Percentiles rank a stretch among this genome's conserved stretches.
These are phyloP conservation scores for Pheucticus melanocephalus DNA, from an alignment of 2,113 vertebrate species.

Conservation along the genomic window DNA sequence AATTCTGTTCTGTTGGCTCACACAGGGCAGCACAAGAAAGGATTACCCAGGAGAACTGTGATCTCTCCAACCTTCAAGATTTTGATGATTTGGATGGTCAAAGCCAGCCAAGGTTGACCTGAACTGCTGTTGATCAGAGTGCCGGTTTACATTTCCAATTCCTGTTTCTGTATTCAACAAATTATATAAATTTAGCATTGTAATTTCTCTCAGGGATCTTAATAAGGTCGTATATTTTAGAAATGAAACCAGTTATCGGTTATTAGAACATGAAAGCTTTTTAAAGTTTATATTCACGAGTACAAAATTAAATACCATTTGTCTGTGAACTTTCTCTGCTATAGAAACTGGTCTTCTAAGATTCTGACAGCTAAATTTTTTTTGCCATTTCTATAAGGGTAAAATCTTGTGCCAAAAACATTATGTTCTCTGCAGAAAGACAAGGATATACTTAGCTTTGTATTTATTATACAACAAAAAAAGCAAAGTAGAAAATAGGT, in stretches of 20 bases:
- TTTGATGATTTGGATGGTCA: background rate
- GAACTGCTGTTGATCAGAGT: background rate
- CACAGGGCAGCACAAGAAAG: background rate
- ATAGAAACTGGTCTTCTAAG: background rate
- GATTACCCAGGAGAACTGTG: background rate
- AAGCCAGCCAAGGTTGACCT: background rate
- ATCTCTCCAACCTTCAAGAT: background rate
- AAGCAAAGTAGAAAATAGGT: background rate
- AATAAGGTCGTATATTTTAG: background rate
- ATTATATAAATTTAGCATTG: background rate
- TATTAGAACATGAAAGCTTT: background rate
- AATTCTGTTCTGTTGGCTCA: background rate
- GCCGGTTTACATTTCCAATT: background rate
- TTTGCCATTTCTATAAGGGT: background rate
- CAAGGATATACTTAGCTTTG: background rate
- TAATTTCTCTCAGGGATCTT: background rate
- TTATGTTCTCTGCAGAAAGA: background rate
- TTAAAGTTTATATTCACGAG: background rate
- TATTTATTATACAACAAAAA: background rate
- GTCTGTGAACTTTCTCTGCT: background rate
- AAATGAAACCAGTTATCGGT: background rate
- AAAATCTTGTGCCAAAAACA: background rate
- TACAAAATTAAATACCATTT: background rate
- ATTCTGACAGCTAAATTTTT: background rate
- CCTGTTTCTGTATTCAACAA: background rate